Base-by-base conservation (phyloP, 37 sponge, comb jelly and placozoan genomes). In the Oopsacas minuta region DNA sequence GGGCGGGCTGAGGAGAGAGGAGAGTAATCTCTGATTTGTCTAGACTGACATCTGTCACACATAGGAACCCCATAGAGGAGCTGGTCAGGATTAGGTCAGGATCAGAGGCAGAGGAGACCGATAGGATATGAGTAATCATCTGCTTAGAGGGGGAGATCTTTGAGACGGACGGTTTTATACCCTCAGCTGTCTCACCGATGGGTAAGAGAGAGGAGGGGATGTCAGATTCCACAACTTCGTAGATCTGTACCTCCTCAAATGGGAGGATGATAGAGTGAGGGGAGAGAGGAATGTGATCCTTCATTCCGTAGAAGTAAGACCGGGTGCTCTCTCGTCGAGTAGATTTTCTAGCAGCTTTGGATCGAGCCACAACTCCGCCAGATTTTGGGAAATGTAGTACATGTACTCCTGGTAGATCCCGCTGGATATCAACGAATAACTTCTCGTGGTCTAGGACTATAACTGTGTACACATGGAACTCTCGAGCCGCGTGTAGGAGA, bases 381-480 rank as follows among this genome's bases (percentile, higher is more conserved):
- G 95, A 94, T 83, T 97, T 97, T 15, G 97, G 97, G 36, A 94
- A 87, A 0, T 87, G 90, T 0, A 97, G 84, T 0, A 95, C 87
- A 20, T 86, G 52, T 0, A 89, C 91, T 23, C 81, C 81, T 22
- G 93, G 92, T 12, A 97, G 85, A 23, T 92, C 91, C 38, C 84
- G 52, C 86, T 92, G 88, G 17, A 97, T 87, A 38, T 94, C 91
- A 36, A 87, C 88, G 81, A 83, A 90, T 22, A 97, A 85, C 37
- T 93, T 83, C 85, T 97, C 97, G 49, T 94, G 88, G 42, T 97
- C 97, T 83, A 97, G 30, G 37, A 97, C 97, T 23, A 97, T 37
- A 34, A 97, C 90, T 10, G 88, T 91, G 87, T 93, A 88, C 38
- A 86, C 92, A 85, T 88, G 87, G 85, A 94, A 94, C 12, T 87